Evolutionary conservation across 2,797 vertebrate genomes (phyloP).

Genomic region (Geotrypetes seraphini): DNA sequence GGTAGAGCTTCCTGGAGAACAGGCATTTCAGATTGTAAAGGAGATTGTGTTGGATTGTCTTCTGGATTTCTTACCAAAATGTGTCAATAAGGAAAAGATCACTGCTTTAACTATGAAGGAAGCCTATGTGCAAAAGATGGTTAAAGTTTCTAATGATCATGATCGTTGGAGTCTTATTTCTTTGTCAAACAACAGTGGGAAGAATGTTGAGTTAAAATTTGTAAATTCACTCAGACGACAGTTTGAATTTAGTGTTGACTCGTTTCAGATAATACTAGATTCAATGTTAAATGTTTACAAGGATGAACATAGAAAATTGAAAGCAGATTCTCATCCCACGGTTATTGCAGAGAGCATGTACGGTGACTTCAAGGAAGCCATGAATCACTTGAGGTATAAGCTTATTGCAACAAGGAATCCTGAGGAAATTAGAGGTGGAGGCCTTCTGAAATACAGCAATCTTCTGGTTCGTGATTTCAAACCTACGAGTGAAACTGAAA

Average conservation of each 20-base stretch:
- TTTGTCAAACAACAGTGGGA: constrained; percentile 89
- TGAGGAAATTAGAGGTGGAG: constrained; percentile 91
- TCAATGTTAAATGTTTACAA: constrained; percentile 72
- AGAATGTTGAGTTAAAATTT: constrained; percentile 93
- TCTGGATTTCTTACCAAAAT: constrained; percentile 78
- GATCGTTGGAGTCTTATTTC: constrained; percentile 97
- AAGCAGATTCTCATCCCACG: constrained; percentile 34
- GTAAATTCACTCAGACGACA: constrained; percentile 79
- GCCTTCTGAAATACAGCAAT: constrained; percentile 92
- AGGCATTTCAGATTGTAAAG: constrained; percentile 88
- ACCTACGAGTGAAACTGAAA: constrained; percentile 77
- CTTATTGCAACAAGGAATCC: constrained; percentile 89
- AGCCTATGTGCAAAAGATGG: constrained; percentile 96
- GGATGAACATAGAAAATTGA: constrained; percentile 46
- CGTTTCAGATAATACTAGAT: constrained; percentile 91
- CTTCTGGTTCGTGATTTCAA: constrained; percentile 86
- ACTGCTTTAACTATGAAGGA: constrained; percentile 86
- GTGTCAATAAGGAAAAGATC: constrained; percentile 89
- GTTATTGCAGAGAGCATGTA: constrained; percentile 94
- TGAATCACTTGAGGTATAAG: constrained; percentile 80
- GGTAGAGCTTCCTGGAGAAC: constrained; percentile 76
- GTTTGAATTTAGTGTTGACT: constrained; percentile 97
- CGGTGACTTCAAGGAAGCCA: constrained; percentile 82
- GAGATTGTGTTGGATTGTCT: constrained; percentile 81
- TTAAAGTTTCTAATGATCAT: constrained; percentile 82